Evolutionary conservation across 2,797 vertebrate genomes (phyloP).

Genomic region (Bradypus variegatus): DNA sequence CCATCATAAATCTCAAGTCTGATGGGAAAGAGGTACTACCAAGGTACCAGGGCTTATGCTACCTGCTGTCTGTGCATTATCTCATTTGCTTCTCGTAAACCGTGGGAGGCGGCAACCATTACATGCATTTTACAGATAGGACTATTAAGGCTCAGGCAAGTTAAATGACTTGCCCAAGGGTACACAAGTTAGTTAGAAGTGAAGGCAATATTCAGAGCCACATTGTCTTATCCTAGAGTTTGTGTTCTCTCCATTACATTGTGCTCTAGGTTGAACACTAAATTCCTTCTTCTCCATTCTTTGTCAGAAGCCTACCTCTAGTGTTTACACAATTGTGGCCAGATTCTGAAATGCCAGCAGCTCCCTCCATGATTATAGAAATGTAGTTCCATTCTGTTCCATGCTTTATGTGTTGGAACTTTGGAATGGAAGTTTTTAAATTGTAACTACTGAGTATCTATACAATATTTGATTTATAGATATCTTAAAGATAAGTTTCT

Average conservation of each 20-base stretch:
- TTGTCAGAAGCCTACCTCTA: not conserved
- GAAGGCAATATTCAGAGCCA: not conserved
- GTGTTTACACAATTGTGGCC: not conserved
- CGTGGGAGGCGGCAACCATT: not conserved
- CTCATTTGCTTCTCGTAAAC: constrained; percentile 3
- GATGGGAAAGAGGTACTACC: not conserved
- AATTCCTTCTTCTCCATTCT: not conserved
- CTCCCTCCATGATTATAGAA: not conserved
- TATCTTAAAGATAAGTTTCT: not conserved
- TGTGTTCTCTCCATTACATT: not conserved
- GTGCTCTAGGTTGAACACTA: not conserved
- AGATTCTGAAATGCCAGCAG: constrained; percentile 12
- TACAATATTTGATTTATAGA: not conserved
- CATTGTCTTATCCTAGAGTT: not conserved
- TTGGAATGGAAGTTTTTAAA: constrained; percentile 19
- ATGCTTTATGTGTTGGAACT: not conserved
- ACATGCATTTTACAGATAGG: not conserved
- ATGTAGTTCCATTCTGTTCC: constrained; percentile 15
- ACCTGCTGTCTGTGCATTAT: not conserved
- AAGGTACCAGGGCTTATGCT: not conserved
- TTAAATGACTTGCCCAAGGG: not conserved
- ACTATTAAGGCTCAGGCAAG: not conserved
- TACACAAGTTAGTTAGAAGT: not conserved
- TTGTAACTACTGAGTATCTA: constrained; percentile 1
- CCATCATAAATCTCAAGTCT: constrained; percentile 33